Base-by-base conservation (phyloP, 2,113 vertebrate species). In the Zingel zingel region DNA sequence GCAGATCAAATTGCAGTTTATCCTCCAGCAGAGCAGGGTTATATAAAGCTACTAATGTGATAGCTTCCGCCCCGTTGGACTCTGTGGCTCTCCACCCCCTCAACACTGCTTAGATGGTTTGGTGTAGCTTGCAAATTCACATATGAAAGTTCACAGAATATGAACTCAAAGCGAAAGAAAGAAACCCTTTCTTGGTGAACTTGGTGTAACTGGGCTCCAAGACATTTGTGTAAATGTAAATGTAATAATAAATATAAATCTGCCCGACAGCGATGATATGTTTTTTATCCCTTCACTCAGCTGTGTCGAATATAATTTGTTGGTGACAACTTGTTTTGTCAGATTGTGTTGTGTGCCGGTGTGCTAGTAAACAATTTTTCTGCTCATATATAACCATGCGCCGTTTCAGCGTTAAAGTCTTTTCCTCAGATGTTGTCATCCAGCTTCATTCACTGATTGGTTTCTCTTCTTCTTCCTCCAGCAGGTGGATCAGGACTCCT, bases 401-500 rank as follows among this genome's bases (percentile, higher is more conserved):
- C 2, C 8, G 10, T 43, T 43, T 43, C 10, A 43, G 39, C 39
- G 10, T 59, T 14, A 5, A 72, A 21, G 39, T 13, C 14, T 74
- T 6, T n/a, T 65, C 18, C 47, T 19, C 2, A 33, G 12, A 45
- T 36, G 33, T 57, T 36, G 3, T 33, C 11, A 43, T 62, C 23
- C 61, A 39, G 4, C 13, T 58, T 33, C 5, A 33, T 76, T 59
- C 8, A 25, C 56, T 81, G 12, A 53, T 67, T n/a, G 5, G 18
- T 63, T 13, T 5, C 36, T 56, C 25, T n/a, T 80, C n/a, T 59
- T 85, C 33, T 1, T 67, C 54, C n/a, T 73, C 9, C 47, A 92
- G 88, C 77, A 63, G 30, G 72, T 39, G 58, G 78, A 84, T 45
- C 77, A 77, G 23, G 74, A 86, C 69, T 73, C 51, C 16, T 61